Conservation (phyloP, 2,888 invertebrate species). For the Fragum sueziense region DNA sequence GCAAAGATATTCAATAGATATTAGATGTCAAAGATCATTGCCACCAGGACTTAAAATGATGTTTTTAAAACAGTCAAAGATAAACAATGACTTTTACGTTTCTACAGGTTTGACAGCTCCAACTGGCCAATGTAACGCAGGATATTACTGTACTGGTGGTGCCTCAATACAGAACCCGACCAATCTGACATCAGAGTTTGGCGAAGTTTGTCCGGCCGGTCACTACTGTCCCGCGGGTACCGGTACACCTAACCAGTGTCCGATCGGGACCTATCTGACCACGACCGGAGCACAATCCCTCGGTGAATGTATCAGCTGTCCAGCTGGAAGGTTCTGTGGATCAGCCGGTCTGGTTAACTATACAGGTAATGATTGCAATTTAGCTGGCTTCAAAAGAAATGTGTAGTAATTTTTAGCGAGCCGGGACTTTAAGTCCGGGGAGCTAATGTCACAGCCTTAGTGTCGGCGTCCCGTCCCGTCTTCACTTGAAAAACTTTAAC, state of each 20-base stretch:
- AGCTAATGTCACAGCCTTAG: too few relatives aligned
- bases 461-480: too few relatives aligned
- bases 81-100: too few relatives aligned
- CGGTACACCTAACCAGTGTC: slow-evolving; percentile 75
- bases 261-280: slow-evolving; percentile 76
- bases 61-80: too few relatives aligned
- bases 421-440: too few relatives aligned
- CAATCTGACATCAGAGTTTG: slow-evolving; percentile 65
- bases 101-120: slow-evolving; percentile 70
- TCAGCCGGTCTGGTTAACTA: slow-evolving; percentile 72
- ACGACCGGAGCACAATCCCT: slow-evolving; percentile 61
- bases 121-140: slow-evolving; percentile 73
- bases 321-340: slow-evolving; percentile 78
- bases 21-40: too few relatives aligned
- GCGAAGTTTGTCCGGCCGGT: slow-evolving; percentile 77
- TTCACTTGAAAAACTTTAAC: too few relatives aligned
- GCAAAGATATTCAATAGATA: too few relatives aligned
- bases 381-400: too few relatives aligned
- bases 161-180: slow-evolving; percentile 67
- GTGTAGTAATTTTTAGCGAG: too few relatives aligned
- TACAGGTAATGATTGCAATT: too few relatives aligned
- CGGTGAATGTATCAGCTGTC: slow-evolving; percentile 76
- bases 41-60: too few relatives aligned
- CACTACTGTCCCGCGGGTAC: slow-evolving; percentile 78
- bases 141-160: slow-evolving; percentile 71